phyloP scores from a whole-genome alignment of 2,888 invertebrate genomes.

The Brenthis daphne region DNA sequence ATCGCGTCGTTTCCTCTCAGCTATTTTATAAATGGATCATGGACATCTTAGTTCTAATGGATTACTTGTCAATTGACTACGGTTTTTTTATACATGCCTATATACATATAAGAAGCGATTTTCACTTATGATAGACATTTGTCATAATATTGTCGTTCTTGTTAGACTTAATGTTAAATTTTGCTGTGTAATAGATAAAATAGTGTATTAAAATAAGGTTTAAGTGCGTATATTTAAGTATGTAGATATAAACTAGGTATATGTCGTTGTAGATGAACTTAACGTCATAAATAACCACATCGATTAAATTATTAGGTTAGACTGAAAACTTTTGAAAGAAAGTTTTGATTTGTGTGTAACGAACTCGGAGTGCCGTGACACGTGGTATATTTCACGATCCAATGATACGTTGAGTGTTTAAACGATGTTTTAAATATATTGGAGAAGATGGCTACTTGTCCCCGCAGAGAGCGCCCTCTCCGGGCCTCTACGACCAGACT shows the following conservation, averaged over 20 bases:
- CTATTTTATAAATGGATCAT: constrained; percentile 45
- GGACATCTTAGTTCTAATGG: constrained; percentile 43
- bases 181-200: background rate
- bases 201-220: too few relatives aligned
- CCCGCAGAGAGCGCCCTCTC: constrained; percentile 62
- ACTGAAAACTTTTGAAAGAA: constrained; percentile 44
- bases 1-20: constrained; percentile 53
- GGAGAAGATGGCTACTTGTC: constrained; percentile 67
- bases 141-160: constrained; percentile 24
- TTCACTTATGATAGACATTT: constrained; percentile 38
- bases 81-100: constrained; percentile 31
- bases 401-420: constrained; percentile 38
- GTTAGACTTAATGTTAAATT: constrained; percentile 8
- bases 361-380: constrained; percentile 34
- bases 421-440: constrained; percentile 20
- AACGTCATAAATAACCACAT: constrained; percentile 27
- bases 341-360: constrained; percentile 43
- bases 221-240: background rate
- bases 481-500: constrained; percentile 65
- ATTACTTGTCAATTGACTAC: constrained; percentile 45
- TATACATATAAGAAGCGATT: constrained; percentile 31
- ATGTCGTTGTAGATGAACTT: background rate
- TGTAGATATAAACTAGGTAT: background rate
- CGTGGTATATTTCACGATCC: constrained; percentile 3
- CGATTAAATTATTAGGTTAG: constrained; percentile 27